phyloP scores from a whole-genome alignment of 35 echinoderm and acorn worm species.

The Strongylocentrotus purpuratus region DNA sequence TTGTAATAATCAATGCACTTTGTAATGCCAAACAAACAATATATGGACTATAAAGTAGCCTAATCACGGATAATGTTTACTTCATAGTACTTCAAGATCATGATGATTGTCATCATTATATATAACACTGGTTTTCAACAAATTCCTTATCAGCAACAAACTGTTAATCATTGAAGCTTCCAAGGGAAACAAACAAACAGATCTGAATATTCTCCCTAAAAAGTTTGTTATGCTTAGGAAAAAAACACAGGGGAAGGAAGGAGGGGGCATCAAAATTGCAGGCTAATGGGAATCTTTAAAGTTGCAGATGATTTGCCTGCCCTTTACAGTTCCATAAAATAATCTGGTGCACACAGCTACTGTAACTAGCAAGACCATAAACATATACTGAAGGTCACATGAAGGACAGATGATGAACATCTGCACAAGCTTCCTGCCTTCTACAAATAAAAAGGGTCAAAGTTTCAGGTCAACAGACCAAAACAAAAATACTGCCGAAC shows the following conservation, averaged over 20 bases:
- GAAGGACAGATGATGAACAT: neutral
- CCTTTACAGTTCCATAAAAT: neutral
- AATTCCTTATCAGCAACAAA: neutral
- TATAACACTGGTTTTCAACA: neutral
- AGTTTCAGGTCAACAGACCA: neutral
- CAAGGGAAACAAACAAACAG: neutral
- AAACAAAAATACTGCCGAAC: neutral
- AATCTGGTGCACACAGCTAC: neutral
- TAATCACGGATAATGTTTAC: too few relatives aligned
- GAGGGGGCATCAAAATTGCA: neutral
- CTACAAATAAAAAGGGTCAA: neutral
- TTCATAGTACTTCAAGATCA: too few relatives aligned
- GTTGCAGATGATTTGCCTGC: neutral
- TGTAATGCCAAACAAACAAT: neutral
- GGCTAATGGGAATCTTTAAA: neutral
- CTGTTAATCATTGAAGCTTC: neutral
- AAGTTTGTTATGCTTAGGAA: neutral
- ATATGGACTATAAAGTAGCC: neutral
- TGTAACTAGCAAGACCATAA: too few relatives aligned
- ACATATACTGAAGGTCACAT: neutral
- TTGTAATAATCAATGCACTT: too few relatives aligned
- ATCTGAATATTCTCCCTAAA: neutral
- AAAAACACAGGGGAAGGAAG: neutral
- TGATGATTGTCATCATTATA: too few relatives aligned
- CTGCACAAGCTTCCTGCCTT: neutral